Conservation (phyloP, 2,797 vertebrate species). For the Aulostomus chinensis region DNA sequence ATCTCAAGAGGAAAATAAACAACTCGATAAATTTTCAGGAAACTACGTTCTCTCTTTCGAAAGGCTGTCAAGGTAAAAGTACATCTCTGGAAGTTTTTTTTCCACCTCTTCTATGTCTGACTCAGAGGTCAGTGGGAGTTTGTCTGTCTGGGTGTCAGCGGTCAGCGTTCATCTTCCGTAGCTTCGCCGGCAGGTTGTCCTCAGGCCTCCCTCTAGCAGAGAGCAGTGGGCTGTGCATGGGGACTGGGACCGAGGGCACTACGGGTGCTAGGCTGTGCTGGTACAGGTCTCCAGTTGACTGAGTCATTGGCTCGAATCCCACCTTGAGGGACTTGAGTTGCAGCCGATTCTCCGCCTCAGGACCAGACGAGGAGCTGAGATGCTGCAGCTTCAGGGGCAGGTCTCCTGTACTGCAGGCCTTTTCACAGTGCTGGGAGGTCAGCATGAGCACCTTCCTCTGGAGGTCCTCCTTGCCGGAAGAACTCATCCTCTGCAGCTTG, state of each 20-base stretch:
- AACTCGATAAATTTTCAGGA: constrained; percentile 9
- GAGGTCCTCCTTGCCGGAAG: constrained; percentile 80
- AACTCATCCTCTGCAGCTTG: constrained; percentile 87
- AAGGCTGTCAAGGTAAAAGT: constrained; percentile 8
- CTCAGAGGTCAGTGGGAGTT: constrained; percentile 2
- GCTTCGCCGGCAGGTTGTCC: constrained; percentile 82
- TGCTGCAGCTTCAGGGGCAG: constrained; percentile 85
- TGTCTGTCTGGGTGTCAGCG: constrained; percentile 52
- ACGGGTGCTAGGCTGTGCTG: constrained; percentile 63
- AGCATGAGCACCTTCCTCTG: constrained; percentile 80
- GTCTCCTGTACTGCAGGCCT: constrained; percentile 85
- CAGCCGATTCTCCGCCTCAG: constrained; percentile 69
- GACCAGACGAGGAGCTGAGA: constrained; percentile 72
- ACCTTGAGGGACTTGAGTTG: constrained; percentile 82
- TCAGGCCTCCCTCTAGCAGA: constrained; percentile 67
- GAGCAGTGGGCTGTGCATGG: constrained; percentile 60
- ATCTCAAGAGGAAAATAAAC: constrained; percentile 28
- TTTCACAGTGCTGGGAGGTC: constrained; percentile 77
- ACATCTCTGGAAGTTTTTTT: background rate
- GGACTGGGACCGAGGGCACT: constrained; percentile 44
- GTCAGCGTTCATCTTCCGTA: constrained; percentile 81
- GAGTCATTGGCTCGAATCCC: constrained; percentile 82
- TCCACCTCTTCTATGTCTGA: constrained; percentile 2
- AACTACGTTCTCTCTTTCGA: background rate
- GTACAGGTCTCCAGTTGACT: constrained; percentile 80